A percentile compares a stretch with the other conserved stretches of the same genome.
phyloP scores from a whole-genome alignment of 2,797 vertebrate genomes.

The Eurystomus glaucurus region DNA sequence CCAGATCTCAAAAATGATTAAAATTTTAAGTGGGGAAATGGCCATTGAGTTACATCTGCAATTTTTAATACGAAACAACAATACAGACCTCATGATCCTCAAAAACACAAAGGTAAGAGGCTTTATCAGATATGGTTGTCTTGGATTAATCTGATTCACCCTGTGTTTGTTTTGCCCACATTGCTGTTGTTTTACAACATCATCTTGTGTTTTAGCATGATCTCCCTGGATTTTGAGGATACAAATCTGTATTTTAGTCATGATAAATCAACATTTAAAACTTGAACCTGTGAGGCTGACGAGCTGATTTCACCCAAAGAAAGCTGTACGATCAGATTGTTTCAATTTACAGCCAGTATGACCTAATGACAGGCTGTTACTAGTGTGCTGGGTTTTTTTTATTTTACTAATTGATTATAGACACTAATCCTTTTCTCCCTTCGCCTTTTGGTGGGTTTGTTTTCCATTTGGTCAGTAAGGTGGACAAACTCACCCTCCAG shows the following conservation, averaged over 20 bases:
- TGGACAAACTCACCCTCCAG: not conserved
- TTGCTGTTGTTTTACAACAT: not conserved
- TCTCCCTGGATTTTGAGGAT: not conserved
- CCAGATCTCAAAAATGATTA: constrained; percentile 99
- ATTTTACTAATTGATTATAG: not conserved
- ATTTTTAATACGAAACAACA: constrained; percentile 99
- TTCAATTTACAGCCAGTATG: not conserved
- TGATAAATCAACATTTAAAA: not conserved
- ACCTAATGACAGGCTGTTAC: not conserved
- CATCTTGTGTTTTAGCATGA: not conserved
- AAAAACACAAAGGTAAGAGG: constrained; percentile 99
- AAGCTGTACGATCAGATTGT: not conserved
- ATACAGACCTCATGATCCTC: constrained; percentile 99
- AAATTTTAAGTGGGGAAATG: constrained; percentile 99
- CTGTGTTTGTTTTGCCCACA: not conserved
- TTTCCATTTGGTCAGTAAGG: not conserved
- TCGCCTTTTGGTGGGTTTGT: not conserved
- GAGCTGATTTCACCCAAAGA: not conserved
- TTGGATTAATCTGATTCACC: not conserved
- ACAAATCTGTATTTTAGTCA: not conserved
- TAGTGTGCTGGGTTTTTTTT: not conserved
- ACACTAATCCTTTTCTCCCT: not conserved
- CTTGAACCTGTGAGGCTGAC: not conserved
- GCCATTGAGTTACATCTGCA: constrained; percentile 98
- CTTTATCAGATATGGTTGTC: not conserved